phyloP scores from a whole-genome alignment of 2,113 vertebrate genomes.

The Urocitellus parryii region DNA sequence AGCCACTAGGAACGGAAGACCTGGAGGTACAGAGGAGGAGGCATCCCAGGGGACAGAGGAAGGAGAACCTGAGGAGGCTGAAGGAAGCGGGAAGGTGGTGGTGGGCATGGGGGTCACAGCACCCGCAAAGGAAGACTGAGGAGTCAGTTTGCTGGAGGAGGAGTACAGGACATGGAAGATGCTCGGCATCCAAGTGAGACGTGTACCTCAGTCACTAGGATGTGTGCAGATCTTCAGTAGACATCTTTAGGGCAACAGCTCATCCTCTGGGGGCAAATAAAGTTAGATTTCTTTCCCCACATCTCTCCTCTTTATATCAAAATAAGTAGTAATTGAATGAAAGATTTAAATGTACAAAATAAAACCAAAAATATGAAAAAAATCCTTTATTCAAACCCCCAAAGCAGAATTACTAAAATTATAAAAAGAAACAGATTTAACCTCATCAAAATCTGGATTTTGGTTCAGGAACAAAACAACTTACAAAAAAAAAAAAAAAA shows the following conservation, averaged over 20 bases:
- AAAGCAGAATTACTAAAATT: not conserved
- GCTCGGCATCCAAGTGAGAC: not conserved
- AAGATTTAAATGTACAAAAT: conserved; percentile 15
- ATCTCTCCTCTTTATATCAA: not conserved
- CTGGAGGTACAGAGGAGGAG: not conserved
- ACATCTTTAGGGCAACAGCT: not conserved
- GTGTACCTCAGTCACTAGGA: not conserved
- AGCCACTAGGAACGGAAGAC: not conserved
- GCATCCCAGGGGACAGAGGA: not conserved
- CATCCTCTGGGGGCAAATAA: not conserved
- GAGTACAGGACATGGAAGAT: not conserved
- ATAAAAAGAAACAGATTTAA: not conserved
- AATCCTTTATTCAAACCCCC: not conserved
- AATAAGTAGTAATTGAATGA: not conserved
- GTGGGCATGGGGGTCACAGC: too few species aligned
- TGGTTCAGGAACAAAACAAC: not conserved
- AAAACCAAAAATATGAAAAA: not conserved
- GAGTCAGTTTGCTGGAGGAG: not conserved
- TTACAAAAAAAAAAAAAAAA: not conserved
- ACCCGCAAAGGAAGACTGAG: not conserved
- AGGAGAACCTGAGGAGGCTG: not conserved
- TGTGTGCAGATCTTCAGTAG: not conserved
- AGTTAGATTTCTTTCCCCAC: not conserved
- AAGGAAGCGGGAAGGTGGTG: not conserved
- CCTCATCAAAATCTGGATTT: not conserved